Conservation (phyloP, 2,113 vertebrate genomes). For the Rhea americana region DNA sequence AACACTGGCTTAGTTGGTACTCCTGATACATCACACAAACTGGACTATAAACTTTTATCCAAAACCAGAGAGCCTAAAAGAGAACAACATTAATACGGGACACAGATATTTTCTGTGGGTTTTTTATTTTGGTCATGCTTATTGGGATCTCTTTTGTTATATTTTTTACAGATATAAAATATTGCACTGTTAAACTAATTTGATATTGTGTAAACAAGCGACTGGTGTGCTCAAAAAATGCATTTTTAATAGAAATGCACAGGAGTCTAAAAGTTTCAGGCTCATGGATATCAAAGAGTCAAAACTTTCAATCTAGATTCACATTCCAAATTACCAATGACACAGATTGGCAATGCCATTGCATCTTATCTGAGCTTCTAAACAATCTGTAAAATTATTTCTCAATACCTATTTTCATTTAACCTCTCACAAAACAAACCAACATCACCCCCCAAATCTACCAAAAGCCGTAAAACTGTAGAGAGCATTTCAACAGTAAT, state of each 20-base stretch:
- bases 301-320: background rate
- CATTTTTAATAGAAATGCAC: background rate
- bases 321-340: background rate
- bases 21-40: background rate
- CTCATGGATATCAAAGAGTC: background rate
- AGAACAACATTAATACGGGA: background rate
- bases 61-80: background rate
- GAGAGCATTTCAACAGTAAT: background rate
- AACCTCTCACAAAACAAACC: background rate
- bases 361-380: background rate
- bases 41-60: background rate
- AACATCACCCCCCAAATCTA: background rate
- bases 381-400: background rate
- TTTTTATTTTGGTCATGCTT: background rate
- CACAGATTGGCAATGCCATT: background rate
- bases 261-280: background rate
- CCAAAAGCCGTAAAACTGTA: background rate
- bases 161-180: background rate
- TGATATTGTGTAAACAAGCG: background rate
- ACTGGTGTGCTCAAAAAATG: background rate
- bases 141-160: background rate
- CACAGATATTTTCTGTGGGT: background rate
- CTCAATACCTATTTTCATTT: background rate
- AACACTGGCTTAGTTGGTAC: background rate
- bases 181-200: background rate